Conservation (phyloP, 2,888 invertebrate genomes). For the Nebria brevicollis region DNA sequence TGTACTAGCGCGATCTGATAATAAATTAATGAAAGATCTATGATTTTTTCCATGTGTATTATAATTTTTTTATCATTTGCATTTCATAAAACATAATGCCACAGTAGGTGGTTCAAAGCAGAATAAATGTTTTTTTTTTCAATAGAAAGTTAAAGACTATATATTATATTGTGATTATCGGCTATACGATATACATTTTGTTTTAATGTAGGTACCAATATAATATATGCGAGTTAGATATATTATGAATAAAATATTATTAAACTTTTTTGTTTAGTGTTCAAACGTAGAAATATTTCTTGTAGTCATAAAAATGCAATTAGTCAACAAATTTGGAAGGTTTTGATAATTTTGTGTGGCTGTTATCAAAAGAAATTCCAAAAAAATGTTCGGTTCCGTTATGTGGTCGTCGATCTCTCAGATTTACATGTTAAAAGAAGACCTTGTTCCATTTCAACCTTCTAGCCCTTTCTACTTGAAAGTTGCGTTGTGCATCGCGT, state of each 20-base stretch:
- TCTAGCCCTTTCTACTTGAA: background rate
- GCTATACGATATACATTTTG: background rate
- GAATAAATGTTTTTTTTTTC: background rate
- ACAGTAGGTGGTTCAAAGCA: background rate
- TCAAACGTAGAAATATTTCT: background rate
- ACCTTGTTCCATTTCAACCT: background rate
- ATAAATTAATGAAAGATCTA: background rate
- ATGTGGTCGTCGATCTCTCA: background rate
- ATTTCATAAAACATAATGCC: background rate
- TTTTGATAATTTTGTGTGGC: background rate
- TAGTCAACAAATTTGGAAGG: background rate
- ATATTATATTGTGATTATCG: background rate
- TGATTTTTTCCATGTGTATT: background rate
- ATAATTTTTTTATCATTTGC: background rate
- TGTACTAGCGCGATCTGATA: too few relatives aligned
- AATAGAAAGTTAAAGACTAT: background rate
- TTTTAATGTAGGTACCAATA: background rate
- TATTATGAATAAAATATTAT: background rate
- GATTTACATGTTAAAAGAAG: background rate
- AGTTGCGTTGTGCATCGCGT: too few relatives aligned
- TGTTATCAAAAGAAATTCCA: conserved; percentile 1
- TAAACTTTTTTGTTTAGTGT: background rate
- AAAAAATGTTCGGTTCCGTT: background rate
- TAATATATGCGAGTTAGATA: background rate
- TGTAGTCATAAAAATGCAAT: background rate